Conservation (phyloP, 2,888 invertebrate genomes). For the Sceliomorpha sp. region DNA sequence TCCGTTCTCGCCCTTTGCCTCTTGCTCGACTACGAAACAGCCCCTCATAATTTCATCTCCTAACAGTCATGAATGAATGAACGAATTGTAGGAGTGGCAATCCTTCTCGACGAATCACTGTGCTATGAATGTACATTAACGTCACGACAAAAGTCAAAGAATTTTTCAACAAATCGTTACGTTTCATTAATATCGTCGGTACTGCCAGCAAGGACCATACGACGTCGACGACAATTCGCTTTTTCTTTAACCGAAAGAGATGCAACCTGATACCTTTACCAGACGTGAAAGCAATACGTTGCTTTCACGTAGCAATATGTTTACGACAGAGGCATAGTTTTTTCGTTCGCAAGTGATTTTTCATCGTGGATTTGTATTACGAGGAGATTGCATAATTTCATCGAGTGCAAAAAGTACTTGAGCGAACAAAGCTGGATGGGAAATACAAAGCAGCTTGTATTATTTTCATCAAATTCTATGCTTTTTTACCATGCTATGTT, state of each 20-base stretch:
- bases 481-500: conserved; percentile 25
- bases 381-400: conserved; percentile 40
- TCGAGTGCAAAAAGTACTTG: conserved; percentile 45
- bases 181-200: too few species aligned
- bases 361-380: conserved; percentile 35
- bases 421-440: conserved; percentile 37
- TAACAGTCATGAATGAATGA: conserved; percentile 72
- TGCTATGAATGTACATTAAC: conserved; percentile 55
- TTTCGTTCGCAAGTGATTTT: conserved; percentile 24
- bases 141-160: too few species aligned
- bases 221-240: too few species aligned
- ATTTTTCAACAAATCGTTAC: too few species aligned
- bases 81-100: conserved; percentile 39
- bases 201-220: too few species aligned
- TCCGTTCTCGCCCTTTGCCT: conserved; percentile 64
- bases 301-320: too few species aligned
- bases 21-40: conserved; percentile 60
- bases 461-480: conserved; percentile 43
- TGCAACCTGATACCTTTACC: too few species aligned
- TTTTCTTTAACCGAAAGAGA: too few species aligned
- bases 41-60: conserved; percentile 67
- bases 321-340: conserved; percentile 1
- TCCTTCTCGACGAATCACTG: conserved; percentile 56
- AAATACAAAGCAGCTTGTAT: conserved; percentile 40
- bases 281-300: too few species aligned